Conservation (phyloP, 2,113 vertebrate species). For the Raphicerus campestris region DNA sequence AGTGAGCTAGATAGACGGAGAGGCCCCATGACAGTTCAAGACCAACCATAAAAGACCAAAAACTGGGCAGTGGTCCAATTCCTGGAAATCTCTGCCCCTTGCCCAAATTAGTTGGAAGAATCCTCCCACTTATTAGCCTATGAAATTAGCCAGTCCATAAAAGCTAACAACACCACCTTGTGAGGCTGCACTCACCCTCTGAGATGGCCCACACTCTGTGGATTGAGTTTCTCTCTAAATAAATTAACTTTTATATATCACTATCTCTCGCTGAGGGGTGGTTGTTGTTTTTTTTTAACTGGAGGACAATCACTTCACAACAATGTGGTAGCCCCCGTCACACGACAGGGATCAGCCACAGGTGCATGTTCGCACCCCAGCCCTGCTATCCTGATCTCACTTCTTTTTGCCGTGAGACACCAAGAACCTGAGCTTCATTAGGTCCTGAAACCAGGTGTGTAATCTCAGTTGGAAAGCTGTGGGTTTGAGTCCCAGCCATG, state of each 20-base stretch:
- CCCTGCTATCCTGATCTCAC: neutral
- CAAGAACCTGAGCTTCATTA: neutral
- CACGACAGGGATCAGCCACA: neutral
- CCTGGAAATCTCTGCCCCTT: neutral
- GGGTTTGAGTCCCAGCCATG: neutral
- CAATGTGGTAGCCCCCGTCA: neutral
- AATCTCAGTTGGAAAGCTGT: neutral
- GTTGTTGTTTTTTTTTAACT: neutral
- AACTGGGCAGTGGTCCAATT: neutral
- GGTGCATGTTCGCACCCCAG: rapidly evolving
- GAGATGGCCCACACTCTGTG: neutral
- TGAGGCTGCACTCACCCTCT: neutral
- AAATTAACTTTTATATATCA: neutral
- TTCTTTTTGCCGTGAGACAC: neutral
- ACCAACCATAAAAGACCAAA: neutral
- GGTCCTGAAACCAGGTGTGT: neutral
- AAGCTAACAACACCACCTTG: neutral
- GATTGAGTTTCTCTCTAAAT: neutral
- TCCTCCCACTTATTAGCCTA: neutral
- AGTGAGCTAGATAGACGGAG: neutral
- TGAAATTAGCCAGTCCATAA: neutral
- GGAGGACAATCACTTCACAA: neutral
- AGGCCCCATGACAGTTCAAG: neutral
- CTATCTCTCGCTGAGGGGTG: neutral
- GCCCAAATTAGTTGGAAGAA: neutral